Evolutionary conservation across 2,797 vertebrate species (phyloP), one percentile per base, ranked within the genome.

Genomic region (Sebastolobus alascanus): DNA sequence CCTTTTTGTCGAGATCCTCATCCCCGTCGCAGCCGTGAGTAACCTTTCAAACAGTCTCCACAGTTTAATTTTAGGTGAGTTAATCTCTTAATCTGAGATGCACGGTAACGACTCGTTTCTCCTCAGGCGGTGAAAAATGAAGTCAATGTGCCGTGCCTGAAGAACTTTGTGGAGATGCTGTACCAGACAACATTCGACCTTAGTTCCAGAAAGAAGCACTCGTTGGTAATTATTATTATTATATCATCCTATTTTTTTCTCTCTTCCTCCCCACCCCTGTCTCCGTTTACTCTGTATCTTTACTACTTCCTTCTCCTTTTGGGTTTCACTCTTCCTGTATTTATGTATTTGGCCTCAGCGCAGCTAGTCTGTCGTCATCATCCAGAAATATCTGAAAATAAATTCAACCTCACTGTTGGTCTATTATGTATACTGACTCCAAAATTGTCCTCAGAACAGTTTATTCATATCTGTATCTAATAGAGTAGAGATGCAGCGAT

Each of bases 131-230:
- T 99, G 94, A 99, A 99, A 96, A 99, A 99, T 92, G 99, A 99
- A 97, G 99, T 99, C 92, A 99, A 99, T 82, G 98, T 99, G 92
- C 99, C 99, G 38, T 99, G 98, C 93, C 95, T 99, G 93, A 99
- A 99, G 95, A 99, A 98, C 91, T 99, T 99, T 94, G 99, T 99
- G 94, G 99, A 99, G 96, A 99, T 99, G 98, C 97, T 99, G 84
- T 99, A 99, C 95, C 99, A 99, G 95, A 99, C 97, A 33, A 99
- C 98, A 80, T 99, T 98, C 94, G 99, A 99, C 93, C 95, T 99
- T 90, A 99, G 98, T 90, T 99, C 98, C 92, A 97, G 98, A 94
- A 99, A 99, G 96, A 99, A 99, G 93, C 98, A 99, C 93, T 99
- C 99, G 4, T 93, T 99, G 98, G 99, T 99, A 97, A 54, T 54